Percentiles rank a stretch among this genome's conserved stretches.
These are phyloP conservation scores for Troides helena DNA, from an alignment of 2,888 invertebrate genomes.

Conservation along the genomic window DNA sequence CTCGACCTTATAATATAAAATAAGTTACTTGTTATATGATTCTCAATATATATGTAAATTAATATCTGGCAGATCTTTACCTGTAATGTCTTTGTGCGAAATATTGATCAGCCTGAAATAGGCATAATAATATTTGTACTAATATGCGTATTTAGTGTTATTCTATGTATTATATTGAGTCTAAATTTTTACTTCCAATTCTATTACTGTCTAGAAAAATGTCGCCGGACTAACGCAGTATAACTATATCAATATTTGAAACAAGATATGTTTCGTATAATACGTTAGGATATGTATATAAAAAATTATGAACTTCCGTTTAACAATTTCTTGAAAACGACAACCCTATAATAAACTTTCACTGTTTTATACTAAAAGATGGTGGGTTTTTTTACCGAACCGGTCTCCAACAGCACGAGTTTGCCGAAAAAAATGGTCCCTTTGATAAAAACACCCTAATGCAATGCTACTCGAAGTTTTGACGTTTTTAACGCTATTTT, in stretches of 20 bases:
- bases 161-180: too few species aligned
- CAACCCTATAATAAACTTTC: slow-evolving; percentile 16
- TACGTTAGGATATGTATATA: neutral
- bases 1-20: too few species aligned
- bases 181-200: too few species aligned
- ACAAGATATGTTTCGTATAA: neutral
- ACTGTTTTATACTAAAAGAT: slow-evolving; percentile 13
- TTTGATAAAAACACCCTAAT: slow-evolving; percentile 10
- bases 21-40: too few species aligned
- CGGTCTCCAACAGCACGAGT: slow-evolving; percentile 23
- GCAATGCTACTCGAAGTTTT: slow-evolving; percentile 8
- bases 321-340: slow-evolving; percentile 1
- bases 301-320: neutral
- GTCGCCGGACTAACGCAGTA: too few species aligned
- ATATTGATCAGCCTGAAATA: too few species aligned
- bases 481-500: neutral
- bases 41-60: too few species aligned
- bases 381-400: slow-evolving; percentile 10
- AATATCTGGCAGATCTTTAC: too few species aligned
- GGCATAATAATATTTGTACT: too few species aligned
- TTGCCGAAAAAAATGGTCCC: slow-evolving; percentile 3
- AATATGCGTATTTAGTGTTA: too few species aligned
- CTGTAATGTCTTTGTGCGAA: too few species aligned
- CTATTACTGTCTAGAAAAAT: too few species aligned
- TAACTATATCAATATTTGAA: neutral